Evolutionary conservation across 2,797 vertebrate genomes (phyloP), one percentile per base, ranked within the genome.

Genomic region (Sorex maritimensis): DNA sequence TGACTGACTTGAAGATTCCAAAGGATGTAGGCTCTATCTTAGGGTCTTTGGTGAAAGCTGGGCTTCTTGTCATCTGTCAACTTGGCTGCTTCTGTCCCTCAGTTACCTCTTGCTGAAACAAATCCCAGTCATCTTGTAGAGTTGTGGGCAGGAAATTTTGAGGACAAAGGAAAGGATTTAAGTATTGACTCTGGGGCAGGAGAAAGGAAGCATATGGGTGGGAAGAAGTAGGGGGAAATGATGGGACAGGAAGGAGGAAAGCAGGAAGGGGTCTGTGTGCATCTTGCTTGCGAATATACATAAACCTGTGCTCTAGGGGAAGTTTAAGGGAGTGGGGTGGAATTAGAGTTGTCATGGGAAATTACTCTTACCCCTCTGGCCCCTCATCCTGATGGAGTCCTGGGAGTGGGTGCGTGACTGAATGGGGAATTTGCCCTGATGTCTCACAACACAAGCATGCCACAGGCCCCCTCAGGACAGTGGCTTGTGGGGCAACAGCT

Each of bases 361-460:
- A 1, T 71, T 81, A 41, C 65, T 92, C 24, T 82, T 41, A 34
- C 71, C 38, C 21, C 34, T 23, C 41, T 15, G 52, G 23, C 52
- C 41, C 61, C 78, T 58, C 44, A 2, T 63, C 28, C 21, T 34
- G 67, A 67, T 86, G 44, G 38, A 13, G 78, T 75, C 58, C 28
- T 28, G 2, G 26, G 24, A 26, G 4, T 1, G 55, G 28, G 30
- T 41, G 73, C 34, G 67, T 65, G 65, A 92, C 77, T 71, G 38
- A 86, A 41, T 77, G 75, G 61, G 17, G 55, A 46, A 77, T 72
- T 65, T 93, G 44, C 28, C 44, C 68, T 82, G 38, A 90, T 30
- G 19, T 49, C 26, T 94, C 67, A 28, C 2, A 68, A n/a, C 65
- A 68, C 26, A 14, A 14, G 65, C 9, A n/a, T 68, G 30, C 68